Evolutionary conservation across 2,797 vertebrate species (phyloP).

Genomic region (Fringilla coelebs): DNA sequence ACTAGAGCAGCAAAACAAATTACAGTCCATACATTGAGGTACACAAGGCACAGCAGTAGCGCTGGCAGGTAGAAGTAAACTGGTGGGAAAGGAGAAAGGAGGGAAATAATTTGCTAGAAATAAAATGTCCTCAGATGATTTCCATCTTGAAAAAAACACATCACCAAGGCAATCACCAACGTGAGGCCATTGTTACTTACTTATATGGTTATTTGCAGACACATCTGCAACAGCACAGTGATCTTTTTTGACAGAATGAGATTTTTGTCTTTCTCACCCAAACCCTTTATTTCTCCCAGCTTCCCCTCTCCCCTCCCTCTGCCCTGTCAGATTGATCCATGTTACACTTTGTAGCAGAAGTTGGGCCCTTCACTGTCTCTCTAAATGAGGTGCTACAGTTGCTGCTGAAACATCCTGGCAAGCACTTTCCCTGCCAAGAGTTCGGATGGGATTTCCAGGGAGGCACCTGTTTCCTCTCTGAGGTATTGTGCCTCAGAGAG

Average conservation of each 20-base stretch:
- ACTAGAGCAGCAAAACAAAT: neutral
- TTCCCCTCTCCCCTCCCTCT: neutral
- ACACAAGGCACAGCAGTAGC: neutral
- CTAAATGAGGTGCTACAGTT: neutral
- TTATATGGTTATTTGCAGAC: neutral
- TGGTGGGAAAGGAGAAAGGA: neutral
- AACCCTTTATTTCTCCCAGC: neutral
- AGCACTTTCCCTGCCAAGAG: neutral
- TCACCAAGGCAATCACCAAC: neutral
- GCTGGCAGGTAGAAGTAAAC: neutral
- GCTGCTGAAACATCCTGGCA: neutral
- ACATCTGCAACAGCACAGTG: neutral
- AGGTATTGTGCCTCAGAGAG: neutral
- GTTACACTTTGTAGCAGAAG: neutral
- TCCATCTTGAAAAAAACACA: neutral
- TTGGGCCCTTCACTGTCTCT: neutral
- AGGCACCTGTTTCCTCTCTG: neutral
- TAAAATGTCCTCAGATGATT: neutral
- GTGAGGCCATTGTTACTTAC: neutral
- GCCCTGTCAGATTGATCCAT: rapidly evolving
- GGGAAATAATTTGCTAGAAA: neutral
- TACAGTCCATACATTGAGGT: neutral
- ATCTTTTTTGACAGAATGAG: neutral
- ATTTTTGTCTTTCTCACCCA: neutral
- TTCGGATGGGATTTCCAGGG: neutral